phyloP scores from a whole-genome alignment of 2,888 invertebrate species.

The Leucophora obtusa region DNA sequence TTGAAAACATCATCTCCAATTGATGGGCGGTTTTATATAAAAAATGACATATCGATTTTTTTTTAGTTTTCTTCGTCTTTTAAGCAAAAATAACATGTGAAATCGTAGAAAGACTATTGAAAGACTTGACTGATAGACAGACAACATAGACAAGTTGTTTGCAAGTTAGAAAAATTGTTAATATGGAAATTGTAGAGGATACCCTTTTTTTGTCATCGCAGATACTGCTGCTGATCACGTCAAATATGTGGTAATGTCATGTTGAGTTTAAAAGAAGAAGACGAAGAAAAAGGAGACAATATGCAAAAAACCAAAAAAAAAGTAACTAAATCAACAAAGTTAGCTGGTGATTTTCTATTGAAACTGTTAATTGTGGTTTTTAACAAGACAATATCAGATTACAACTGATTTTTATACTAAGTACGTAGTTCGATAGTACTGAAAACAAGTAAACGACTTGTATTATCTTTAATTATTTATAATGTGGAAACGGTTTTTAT shows the following conservation, averaged over 20 bases:
- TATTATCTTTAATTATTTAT: conserved; percentile 58
- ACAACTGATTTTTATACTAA: conserved; percentile 59
- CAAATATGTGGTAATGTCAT: conserved; percentile 61
- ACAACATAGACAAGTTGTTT: conserved; percentile 63
- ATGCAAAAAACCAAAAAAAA: conserved; percentile 15
- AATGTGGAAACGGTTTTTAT: conserved; percentile 54
- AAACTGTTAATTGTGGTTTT: conserved; percentile 65
- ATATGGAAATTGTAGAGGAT: conserved; percentile 46
- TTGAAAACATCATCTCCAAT: conserved; percentile 48
- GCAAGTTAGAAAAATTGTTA: conserved; percentile 50
- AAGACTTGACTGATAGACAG: conserved; percentile 46
- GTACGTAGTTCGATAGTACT: conserved; percentile 32
- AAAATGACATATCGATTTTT: conserved; percentile 60
- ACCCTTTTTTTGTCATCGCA: conserved; percentile 40
- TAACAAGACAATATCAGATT: conserved; percentile 64
- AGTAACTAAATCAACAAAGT: conserved; percentile 21
- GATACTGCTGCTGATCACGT: conserved; percentile 46
- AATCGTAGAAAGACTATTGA: conserved; percentile 47
- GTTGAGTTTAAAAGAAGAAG: conserved; percentile 32
- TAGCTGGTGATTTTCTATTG: conserved; percentile 65
- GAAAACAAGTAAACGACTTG: conserved; percentile 27
- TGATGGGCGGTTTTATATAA: conserved; percentile 63
- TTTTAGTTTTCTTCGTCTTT: conserved; percentile 9
- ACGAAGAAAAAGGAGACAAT: conserved; percentile 5
- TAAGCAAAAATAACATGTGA: conserved; percentile 50